Evolutionary conservation across 92 coral and sea anemone genomes (phyloP).

Genomic region (Parazoanthus swiftii): DNA sequence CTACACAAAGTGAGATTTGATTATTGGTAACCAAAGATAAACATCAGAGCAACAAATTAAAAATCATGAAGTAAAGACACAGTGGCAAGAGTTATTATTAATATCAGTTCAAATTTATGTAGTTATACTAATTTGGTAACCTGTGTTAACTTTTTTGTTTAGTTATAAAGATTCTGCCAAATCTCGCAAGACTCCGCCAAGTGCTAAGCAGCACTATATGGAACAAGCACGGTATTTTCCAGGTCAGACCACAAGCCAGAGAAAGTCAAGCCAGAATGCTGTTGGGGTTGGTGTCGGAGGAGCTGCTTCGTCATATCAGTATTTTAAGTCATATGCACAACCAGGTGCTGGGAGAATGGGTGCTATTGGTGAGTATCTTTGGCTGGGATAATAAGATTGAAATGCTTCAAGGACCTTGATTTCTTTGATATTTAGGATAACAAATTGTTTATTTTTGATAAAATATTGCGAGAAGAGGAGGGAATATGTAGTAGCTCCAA

Average conservation of each 20-base stretch:
- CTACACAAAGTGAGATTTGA: no score
- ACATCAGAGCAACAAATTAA: no score
- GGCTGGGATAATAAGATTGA: no score
- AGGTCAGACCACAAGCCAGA: slow-evolving; percentile 77
- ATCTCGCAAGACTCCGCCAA: slow-evolving; percentile 82
- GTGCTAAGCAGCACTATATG: slow-evolving; percentile 96
- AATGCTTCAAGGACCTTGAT: no score
- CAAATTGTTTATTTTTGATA: no score
- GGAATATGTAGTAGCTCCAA: background rate
- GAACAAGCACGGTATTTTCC: slow-evolving; percentile 94
- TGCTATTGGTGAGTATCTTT: background rate
- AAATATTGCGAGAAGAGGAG: no score
- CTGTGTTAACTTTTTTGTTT: background rate
- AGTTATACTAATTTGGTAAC: background rate
- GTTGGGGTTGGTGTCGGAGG: slow-evolving; percentile 69
- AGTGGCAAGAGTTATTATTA: no score
- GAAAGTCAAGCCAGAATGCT: slow-evolving; percentile 48
- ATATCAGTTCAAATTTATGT: background rate
- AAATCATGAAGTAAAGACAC: no score
- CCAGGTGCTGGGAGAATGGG: slow-evolving; percentile 62
- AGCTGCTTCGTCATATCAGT: slow-evolving; percentile 51
- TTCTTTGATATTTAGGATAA: no score
- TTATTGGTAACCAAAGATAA: no score
- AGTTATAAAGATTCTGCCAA: slow-evolving; percentile 60
- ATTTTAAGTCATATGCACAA: slow-evolving; percentile 50